These are phyloP conservation scores for Neuroterus valhalla DNA, from an alignment of 1,140 invertebrate species.

Conservation along the genomic window DNA sequence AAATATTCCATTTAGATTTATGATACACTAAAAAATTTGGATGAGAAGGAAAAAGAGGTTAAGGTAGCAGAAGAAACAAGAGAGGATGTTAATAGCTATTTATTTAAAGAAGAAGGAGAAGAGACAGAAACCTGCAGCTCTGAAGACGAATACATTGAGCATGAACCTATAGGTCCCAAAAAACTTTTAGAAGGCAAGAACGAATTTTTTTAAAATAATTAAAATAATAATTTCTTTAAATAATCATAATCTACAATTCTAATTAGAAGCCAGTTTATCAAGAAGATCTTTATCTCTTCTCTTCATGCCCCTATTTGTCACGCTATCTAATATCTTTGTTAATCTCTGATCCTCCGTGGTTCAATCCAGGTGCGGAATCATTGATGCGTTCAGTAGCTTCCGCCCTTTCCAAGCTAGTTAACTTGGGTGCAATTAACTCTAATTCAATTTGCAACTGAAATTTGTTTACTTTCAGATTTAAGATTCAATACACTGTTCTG, in stretches of 20 bases:
- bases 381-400: conserved; percentile 15
- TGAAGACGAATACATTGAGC: background rate
- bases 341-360: background rate
- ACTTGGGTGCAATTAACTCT: conserved; percentile 12
- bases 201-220: background rate
- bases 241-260: background rate
- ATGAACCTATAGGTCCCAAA: background rate
- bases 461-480: background rate
- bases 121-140: background rate
- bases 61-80: background rate
- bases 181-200: background rate
- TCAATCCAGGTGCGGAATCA: conserved; percentile 18
- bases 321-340: background rate
- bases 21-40: background rate
- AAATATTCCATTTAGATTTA: background rate
- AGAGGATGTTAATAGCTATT: conserved; percentile 10
- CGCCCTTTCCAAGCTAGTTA: conserved; percentile 10
- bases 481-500: background rate
- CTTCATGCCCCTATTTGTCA: background rate
- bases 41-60: conserved; percentile 1
- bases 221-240: background rate
- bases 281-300: conserved; percentile 1
- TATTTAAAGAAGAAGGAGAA: background rate
- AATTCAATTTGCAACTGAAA: conserved; percentile 11
- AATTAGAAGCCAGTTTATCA: background rate